These are phyloP conservation scores for Bubo bubo DNA, from an alignment of 2,113 vertebrate genomes.

Conservation along the genomic window DNA sequence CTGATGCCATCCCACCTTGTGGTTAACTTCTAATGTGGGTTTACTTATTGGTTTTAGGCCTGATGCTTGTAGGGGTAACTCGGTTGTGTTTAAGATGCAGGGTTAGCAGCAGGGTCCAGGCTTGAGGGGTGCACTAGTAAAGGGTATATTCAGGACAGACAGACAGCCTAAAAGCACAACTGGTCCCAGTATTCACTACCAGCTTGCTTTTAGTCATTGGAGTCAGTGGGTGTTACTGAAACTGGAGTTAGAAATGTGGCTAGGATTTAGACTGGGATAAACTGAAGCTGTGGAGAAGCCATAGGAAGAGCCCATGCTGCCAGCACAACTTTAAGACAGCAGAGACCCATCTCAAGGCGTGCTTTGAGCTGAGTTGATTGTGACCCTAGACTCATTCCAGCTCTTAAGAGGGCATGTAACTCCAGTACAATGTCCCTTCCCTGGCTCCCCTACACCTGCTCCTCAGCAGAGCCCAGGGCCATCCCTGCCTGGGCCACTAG, in stretches of 20 bases:
- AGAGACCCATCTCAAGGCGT: not conserved
- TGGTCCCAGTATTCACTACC: not conserved
- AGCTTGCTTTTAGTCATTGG: not conserved
- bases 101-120: not conserved
- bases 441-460: accelerated
- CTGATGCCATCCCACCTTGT: not conserved
- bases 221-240: not conserved
- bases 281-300: not conserved
- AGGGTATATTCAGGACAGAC: not conserved
- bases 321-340: not conserved
- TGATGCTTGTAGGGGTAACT: not conserved
- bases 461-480: not conserved
- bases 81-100: not conserved
- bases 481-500: accelerated
- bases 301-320: not conserved
- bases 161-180: not conserved
- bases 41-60: not conserved
- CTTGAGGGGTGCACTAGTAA: not conserved
- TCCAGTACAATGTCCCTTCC: not conserved
- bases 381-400: not conserved
- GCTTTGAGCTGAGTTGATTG: not conserved
- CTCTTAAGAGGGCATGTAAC: not conserved
- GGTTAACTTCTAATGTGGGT: not conserved
- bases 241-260: not conserved
- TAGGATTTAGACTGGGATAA: not conserved